A percentile compares a stretch with the other conserved stretches of the same genome.
These are phyloP conservation scores for Isaurus tuberculatus DNA, from an alignment of 92 coral and sea anemone species.

Conservation along the genomic window DNA sequence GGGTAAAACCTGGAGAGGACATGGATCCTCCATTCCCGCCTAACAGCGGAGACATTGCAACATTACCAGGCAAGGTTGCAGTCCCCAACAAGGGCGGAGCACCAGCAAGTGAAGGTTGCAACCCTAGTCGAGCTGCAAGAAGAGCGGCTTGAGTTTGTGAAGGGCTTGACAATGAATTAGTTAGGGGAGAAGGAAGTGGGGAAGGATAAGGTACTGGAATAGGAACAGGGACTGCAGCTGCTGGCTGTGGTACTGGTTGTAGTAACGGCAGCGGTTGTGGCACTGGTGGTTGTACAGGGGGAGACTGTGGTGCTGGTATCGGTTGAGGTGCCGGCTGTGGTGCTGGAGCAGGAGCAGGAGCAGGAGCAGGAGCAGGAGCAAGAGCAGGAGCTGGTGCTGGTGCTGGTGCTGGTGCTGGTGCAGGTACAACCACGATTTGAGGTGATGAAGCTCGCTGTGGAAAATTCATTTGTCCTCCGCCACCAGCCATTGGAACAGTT, in stretches of 20 bases:
- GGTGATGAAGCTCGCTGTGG: conserved; percentile 1
- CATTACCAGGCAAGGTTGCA: background rate
- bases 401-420: background rate
- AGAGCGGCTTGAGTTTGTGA: conserved; percentile 25
- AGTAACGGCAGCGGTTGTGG: conserved; percentile 1
- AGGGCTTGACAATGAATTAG: conserved; percentile 17
- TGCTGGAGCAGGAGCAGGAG: background rate
- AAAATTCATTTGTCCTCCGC: background rate
- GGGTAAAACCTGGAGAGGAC: conserved; percentile 21
- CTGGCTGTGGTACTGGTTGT: background rate
- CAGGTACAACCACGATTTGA: conserved; percentile 33
- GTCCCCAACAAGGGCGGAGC: conserved; percentile 10
- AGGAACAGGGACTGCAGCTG: conserved; percentile 17
- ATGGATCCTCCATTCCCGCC: background rate
- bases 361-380: background rate
- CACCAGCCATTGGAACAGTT: conserved; percentile 14
- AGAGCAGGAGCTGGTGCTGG: background rate
- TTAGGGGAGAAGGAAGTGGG: background rate
- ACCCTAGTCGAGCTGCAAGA: conserved; percentile 31
- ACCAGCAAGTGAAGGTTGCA: conserved; percentile 1
- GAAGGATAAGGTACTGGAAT: background rate
- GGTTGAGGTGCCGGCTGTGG: background rate
- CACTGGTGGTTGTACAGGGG: background rate
- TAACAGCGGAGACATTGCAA: conserved; percentile 7
- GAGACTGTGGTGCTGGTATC: background rate